Conservation (phyloP, 2,888 invertebrate genomes). For the Agrotis puta region DNA sequence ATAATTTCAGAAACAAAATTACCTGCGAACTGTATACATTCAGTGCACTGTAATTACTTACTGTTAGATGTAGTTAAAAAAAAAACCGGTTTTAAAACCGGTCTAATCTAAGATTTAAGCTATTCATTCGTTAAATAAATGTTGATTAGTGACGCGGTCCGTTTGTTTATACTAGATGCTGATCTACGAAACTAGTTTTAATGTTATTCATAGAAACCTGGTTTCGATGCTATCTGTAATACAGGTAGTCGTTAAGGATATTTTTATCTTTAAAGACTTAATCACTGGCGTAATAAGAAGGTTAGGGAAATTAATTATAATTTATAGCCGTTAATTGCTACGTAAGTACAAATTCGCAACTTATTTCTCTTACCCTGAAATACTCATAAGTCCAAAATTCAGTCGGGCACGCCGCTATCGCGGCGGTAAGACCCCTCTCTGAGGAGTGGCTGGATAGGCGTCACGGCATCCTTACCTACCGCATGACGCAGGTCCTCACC, state of each 20-base stretch:
- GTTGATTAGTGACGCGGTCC: conserved; percentile 51
- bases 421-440: no score
- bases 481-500: no score
- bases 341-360: conserved; percentile 4
- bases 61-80: not conserved
- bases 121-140: conserved; percentile 36
- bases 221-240: conserved; percentile 50
- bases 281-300: conserved; percentile 30
- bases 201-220: conserved; percentile 53
- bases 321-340: conserved; percentile 24
- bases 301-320: conserved; percentile 33
- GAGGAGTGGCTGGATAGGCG: no score
- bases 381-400: not conserved
- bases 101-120: conserved; percentile 21
- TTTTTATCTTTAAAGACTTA: conserved; percentile 48
- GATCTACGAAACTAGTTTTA: conserved; percentile 55
- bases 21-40: not conserved
- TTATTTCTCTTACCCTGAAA: no score
- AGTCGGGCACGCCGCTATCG: no score
- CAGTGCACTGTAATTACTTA: conserved; percentile 17
- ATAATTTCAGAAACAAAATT: not conserved
- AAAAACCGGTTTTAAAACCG: not conserved
- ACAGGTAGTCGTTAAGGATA: conserved; percentile 54
- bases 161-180: conserved; percentile 49
- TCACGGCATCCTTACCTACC: no score